Evolutionary conservation across 2,113 vertebrate genomes (phyloP), one percentile per base, ranked within the genome.

Genomic region (Mystacornis crossleyi): DNA sequence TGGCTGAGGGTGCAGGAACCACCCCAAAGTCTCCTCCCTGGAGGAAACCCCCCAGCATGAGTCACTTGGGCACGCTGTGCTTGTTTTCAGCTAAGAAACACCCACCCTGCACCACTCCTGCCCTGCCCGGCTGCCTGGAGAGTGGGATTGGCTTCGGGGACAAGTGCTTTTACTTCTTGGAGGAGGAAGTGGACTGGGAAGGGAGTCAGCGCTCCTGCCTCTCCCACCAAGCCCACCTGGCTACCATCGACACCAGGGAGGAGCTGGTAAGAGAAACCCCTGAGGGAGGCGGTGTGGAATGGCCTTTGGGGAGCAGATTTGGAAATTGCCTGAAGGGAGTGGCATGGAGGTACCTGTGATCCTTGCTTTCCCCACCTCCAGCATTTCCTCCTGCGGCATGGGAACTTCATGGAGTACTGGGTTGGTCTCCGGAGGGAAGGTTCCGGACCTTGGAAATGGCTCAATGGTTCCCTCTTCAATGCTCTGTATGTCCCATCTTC

Each of bases 91-190:
- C 34, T 8, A 81, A n/a, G 65, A 91, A 85, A 14, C 28, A 62
- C 15, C 80, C n/a, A 0, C 34, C 83, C 17, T 93, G 83, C 12
- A 36, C 69, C 0, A 8, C 64, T 58, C 14, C 70, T 0, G 0
- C 18, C 28, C 42, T 25, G 28, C 65, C 33, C 21, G 4, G 43
- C 54, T 95, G 91, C 88, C 38, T 10, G 65, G 48, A 20, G 4
- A 42, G 40, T 0, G 74, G 48, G 24, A 50, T 93, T 0, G 54
- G 84, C 3, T 89, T 64, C 0, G 4, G 75, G 31, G n/a, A 45
- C 38, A 93, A 78, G 58, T 95, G 94, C 28, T 95, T 95, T 19
- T 91, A 93, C 60, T 91, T 95, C 4, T 4, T 86, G 84, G 84
- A 95, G 54, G 25, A 48, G 0, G 33, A 73, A 48, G 25, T 20